Evolutionary conservation across 2,797 vertebrate species (phyloP).

Genomic region (Molossus alvarezi): DNA sequence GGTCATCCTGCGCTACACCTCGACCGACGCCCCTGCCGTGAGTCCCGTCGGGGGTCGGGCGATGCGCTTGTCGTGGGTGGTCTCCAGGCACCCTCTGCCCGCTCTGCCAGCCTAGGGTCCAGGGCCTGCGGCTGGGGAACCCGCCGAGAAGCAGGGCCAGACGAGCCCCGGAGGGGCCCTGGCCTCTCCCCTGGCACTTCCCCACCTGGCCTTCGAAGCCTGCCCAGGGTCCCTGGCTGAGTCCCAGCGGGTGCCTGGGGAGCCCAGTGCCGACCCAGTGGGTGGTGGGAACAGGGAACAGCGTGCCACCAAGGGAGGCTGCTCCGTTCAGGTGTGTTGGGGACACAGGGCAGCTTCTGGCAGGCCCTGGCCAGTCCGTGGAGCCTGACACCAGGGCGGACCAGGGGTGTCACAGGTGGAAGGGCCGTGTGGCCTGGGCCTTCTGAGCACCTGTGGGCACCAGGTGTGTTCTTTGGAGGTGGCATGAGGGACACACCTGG

Average conservation of each 20-base stretch:
- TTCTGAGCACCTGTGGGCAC: background rate
- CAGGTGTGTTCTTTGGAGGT: background rate
- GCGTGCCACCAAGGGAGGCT: background rate
- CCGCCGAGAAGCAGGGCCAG: background rate
- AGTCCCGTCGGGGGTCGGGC: slow-evolving; percentile 84
- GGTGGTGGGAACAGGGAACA: background rate
- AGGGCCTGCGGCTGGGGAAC: background rate
- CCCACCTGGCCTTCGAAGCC: background rate
- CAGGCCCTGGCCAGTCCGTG: background rate
- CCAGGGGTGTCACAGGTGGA: background rate
- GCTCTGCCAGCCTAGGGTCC: background rate
- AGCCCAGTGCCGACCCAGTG: background rate
- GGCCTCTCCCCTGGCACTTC: background rate
- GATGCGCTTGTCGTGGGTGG: background rate
- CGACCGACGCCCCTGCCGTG: slow-evolving; percentile 96
- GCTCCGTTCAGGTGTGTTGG: background rate
- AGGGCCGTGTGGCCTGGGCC: background rate
- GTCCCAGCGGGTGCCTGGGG: background rate
- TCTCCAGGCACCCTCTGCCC: background rate
- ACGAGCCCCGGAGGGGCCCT: background rate
- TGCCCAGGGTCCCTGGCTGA: background rate
- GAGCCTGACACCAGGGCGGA: background rate
- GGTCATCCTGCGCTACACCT: slow-evolving; percentile 95
- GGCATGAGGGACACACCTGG: background rate
- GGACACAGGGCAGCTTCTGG: background rate